Base-by-base conservation (phyloP, 2,797 vertebrate species). In the Fringilla coelebs region DNA sequence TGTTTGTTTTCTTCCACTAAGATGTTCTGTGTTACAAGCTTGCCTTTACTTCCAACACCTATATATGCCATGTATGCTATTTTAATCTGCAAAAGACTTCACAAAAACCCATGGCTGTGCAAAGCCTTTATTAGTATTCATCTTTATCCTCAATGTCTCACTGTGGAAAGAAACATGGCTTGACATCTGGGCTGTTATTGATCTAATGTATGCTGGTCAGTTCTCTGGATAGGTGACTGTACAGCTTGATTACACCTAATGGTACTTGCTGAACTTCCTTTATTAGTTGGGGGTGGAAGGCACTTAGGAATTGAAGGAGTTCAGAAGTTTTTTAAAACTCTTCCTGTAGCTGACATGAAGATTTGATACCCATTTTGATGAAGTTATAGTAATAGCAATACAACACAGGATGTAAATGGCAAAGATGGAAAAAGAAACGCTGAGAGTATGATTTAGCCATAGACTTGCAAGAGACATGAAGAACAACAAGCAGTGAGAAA, bases 161-260 rank as follows among this genome's bases (percentile, higher is more conserved):
- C 20, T 62, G 19, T 49, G 54, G 43, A 40, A 67, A 54, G 28
- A 68, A 72, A 29, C 22, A 12, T 36, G 60, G 18, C n/a, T 80
- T 67, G 24, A 9, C 13, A 22, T 32, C 20, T 26, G 41, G 83
- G 49, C 31, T 75, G 0, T 75, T 61, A 26, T n/a, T 51, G 18
- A 5, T 60, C 12, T 41, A 38, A 13, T 4, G 7, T 36, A 3
- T 19, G 15, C 38, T 60, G 41, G 9, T 48, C n/a, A 6, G 0
- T 81, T 49, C 43, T 65, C 75, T 46, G 62, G 9, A 0, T 28
- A 21, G 61, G 8, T 70, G 70, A 11, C 52, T 43, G n/a, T 60
- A 20, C 21, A n/a, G n/a, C 41, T 75, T 72, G 52, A 18, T 57
- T 41, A 19, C 21, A 61, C 0, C 0, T 45, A 17, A 20, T 43